Percentiles rank a stretch among this genome's conserved stretches.
These are phyloP conservation scores for Tenthredo notha DNA, from an alignment of 2,888 invertebrate species.

Conservation along the genomic window DNA sequence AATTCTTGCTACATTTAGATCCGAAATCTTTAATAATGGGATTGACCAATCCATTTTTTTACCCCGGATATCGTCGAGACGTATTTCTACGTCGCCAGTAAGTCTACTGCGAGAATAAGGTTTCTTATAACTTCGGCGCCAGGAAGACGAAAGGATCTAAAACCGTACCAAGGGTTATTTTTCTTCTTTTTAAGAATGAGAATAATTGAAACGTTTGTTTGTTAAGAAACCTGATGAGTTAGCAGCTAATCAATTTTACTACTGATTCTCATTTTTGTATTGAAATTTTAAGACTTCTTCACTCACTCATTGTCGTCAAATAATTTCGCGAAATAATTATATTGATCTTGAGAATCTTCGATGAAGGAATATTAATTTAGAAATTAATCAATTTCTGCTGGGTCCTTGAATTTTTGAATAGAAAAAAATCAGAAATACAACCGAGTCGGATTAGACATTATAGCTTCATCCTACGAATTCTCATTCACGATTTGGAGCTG, in stretches of 20 bases:
- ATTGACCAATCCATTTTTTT: background rate
- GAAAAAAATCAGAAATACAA: background rate
- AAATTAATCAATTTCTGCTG: background rate
- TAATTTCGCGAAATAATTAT: background rate
- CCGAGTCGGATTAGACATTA: background rate
- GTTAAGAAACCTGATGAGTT: conserved; percentile 7
- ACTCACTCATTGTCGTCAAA: background rate
- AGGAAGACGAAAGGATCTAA: conserved; percentile 18
- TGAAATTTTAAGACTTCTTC: background rate
- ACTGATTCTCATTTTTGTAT: background rate
- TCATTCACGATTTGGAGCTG: background rate
- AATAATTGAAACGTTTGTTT: conserved; percentile 9
- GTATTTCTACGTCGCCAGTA: background rate
- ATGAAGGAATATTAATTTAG: background rate
- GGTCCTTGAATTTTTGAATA: background rate
- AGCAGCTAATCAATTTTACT: background rate
- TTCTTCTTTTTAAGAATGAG: conserved; percentile 1
- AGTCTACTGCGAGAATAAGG: background rate
- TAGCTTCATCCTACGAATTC: background rate
- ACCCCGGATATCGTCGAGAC: background rate
- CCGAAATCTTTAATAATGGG: background rate
- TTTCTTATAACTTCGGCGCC: conserved; percentile 15
- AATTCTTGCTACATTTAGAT: background rate
- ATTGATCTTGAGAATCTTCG: background rate
- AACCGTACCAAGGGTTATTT: background rate